Evolutionary conservation across 2,888 invertebrate species (phyloP).

Genomic region (Cerastis leucographa): DNA sequence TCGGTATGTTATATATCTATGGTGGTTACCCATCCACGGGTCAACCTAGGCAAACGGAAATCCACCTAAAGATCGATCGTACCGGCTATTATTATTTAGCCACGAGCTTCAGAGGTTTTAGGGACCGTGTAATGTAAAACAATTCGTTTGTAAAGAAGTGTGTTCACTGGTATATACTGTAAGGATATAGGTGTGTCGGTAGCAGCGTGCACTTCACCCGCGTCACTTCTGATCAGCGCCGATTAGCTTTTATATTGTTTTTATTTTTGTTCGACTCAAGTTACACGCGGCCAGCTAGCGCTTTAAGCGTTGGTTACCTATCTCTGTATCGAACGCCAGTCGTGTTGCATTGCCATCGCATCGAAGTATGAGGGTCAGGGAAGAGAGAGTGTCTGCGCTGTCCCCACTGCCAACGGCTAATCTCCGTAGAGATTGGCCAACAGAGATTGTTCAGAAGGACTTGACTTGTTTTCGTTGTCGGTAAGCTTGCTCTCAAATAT

Average conservation of each 20-base stretch:
- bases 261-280: slow-evolving; percentile 68
- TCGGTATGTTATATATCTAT: too few species aligned
- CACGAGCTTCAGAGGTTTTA: background rate
- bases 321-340: background rate
- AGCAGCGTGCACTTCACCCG: slow-evolving; percentile 57
- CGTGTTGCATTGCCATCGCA: background rate
- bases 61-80: background rate
- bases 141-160: slow-evolving; percentile 2
- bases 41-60: background rate
- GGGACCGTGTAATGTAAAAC: background rate
- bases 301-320: background rate
- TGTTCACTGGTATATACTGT: background rate
- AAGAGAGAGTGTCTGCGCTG: background rate
- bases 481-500: background rate
- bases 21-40: background rate
- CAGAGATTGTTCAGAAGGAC: background rate
- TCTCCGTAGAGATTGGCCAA: background rate
- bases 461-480: background rate
- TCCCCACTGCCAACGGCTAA: background rate
- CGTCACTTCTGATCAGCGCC: slow-evolving; percentile 76
- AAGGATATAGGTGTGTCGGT: slow-evolving; percentile 16
- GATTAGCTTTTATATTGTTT: slow-evolving; percentile 77
- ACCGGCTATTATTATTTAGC: background rate
- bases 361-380: background rate
- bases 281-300: slow-evolving; percentile 24